phyloP scores from a whole-genome alignment of 2,797 vertebrate genomes.

The Bradypodion pumilum region DNA sequence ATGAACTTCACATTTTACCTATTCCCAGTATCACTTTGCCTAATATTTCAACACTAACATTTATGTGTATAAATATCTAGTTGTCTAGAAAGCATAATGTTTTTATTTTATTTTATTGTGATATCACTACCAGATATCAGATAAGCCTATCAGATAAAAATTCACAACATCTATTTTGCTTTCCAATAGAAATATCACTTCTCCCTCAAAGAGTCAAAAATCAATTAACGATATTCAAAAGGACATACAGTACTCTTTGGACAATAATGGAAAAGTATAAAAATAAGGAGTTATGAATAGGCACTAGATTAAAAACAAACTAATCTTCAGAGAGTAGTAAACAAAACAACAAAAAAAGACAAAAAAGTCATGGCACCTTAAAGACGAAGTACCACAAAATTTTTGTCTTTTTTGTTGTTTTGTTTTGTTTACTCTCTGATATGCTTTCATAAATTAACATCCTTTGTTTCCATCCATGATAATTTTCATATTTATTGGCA shows the following conservation, averaged over 20 bases:
- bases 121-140: background rate
- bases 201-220: background rate
- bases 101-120: constrained; percentile 5
- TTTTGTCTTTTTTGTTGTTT: too few relatives aligned
- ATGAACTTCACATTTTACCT: background rate
- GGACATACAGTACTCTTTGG: background rate
- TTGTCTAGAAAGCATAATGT: background rate
- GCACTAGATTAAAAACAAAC: background rate
- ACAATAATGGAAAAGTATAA: constrained; percentile 7
- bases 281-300: background rate
- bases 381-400: too few relatives aligned
- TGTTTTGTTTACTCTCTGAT: too few relatives aligned
- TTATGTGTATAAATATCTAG: too few relatives aligned
- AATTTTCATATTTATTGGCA: background rate
- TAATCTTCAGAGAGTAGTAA: background rate
- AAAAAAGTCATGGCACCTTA: too few relatives aligned
- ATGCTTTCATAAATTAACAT: too few relatives aligned
- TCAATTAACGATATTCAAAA: constrained; percentile 18
- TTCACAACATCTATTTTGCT: background rate
- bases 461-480: background rate
- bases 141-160: background rate
- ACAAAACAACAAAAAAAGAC: too few relatives aligned
- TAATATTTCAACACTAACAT: background rate
- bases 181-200: background rate
- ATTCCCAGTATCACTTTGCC: background rate